Base-by-base conservation (phyloP, 2,888 invertebrate species). In the Plagodis dolabraria region DNA sequence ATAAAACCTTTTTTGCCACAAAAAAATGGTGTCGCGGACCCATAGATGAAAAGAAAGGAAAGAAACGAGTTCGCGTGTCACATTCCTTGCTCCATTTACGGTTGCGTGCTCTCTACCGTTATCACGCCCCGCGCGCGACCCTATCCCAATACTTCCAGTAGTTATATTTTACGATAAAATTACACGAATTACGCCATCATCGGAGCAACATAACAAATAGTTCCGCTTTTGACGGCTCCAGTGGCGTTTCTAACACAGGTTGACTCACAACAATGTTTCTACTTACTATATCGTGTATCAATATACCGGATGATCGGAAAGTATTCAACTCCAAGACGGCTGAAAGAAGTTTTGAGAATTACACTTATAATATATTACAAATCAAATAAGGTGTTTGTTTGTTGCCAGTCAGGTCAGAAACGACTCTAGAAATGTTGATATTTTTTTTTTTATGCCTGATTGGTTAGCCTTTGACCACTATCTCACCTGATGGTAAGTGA, bases 141-240 rank as follows among this genome's bases (percentile, higher is more conserved):
- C 77, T 80, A 82, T 80, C 83, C 80, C 74, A 63, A 77, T 76
- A 75, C 70, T 65, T 52, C 66, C 61, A 51, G 45, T 53, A 50
- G 74, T 81, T 77, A 76, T 82, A 82, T 80, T 85, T 83, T 81
- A 83, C 79, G 81, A 82, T 82, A 79, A 78, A 82, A 82, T 80
- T 76, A 84, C 79, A 76, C 72, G 79, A 82, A 85, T 85, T 84
- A 84, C 75, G 71, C 71, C 76, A 74, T 76, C 72, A 73, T 72
- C 68, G 72, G 50, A 12, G 60, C 62, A 53, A 69, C 60, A 69
- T 68, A 68, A 72, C 76, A 71, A 72, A 67, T 72, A 69, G 68
- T 67, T 62, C 67, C 69, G 67, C 66, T 67, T 52, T 44, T 42
- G 51, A 22, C 65, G 63, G 65, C 46, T 40, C 36, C 36, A 5